A percentile compares a stretch with the other conserved stretches of the same genome.
These are phyloP conservation scores for Hirtodrosophila confusa DNA, from an alignment of 2,888 invertebrate species.

Conservation along the genomic window DNA sequence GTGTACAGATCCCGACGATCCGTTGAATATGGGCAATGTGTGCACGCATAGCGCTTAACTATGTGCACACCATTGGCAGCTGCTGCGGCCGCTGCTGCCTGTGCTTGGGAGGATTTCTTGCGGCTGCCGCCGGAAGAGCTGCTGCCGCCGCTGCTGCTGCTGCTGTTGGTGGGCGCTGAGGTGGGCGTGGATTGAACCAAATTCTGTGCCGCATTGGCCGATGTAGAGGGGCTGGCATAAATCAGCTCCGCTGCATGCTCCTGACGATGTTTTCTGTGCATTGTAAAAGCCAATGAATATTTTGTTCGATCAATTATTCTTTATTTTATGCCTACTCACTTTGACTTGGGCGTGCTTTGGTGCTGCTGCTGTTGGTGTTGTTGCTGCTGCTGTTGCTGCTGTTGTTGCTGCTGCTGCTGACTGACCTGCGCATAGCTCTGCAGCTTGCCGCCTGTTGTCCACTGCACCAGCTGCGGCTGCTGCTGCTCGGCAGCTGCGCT, in stretches of 20 bases:
- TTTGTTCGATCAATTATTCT: neutral
- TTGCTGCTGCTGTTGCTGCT: constrained; percentile 69
- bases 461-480: constrained; percentile 81
- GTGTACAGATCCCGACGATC: constrained; percentile 95
- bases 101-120: constrained; percentile 70
- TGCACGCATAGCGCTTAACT: constrained; percentile 92
- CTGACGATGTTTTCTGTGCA: constrained; percentile 80
- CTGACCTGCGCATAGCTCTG: constrained; percentile 86
- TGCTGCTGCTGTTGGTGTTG: constrained; percentile 63
- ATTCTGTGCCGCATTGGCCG: constrained; percentile 74
- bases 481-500: constrained; percentile 62
- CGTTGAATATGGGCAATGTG: constrained; percentile 95
- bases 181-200: constrained; percentile 76
- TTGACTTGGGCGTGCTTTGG: constrained; percentile 79
- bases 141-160: constrained; percentile 66
- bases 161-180: constrained; percentile 64
- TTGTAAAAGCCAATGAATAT: neutral
- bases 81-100: constrained; percentile 65
- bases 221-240: constrained; percentile 81
- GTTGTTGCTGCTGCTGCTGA: constrained; percentile 76
- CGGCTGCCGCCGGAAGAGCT: constrained; percentile 66
- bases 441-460: constrained; percentile 89
- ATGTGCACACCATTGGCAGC: constrained; percentile 81
- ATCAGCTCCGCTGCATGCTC: constrained; percentile 78
- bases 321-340: constrained; percentile 59